Percentiles rank a stretch among this genome's conserved stretches.
Evolutionary conservation across 2,888 invertebrate genomes (phyloP).

Genomic region (Stratiomys singularior): DNA sequence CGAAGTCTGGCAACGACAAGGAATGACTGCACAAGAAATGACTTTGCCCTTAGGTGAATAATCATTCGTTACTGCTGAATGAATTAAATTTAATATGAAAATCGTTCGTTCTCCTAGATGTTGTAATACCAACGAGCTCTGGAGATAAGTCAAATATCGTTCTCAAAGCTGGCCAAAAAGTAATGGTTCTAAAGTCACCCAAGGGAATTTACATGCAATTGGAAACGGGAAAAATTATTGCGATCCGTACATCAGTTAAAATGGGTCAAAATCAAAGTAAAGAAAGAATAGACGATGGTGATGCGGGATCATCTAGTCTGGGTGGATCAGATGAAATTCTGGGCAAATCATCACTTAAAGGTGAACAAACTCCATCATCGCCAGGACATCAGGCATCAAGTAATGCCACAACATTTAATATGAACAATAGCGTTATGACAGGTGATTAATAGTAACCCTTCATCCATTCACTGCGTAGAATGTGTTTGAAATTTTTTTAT

Average conservation of each 20-base stretch:
- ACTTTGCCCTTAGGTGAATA: slow-evolving; percentile 81
- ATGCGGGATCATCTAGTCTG: slow-evolving; percentile 68
- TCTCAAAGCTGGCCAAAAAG: slow-evolving; percentile 92
- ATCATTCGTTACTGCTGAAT: neutral
- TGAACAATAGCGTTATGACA: neutral
- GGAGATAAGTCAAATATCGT: slow-evolving; percentile 90
- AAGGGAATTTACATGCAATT: slow-evolving; percentile 97
- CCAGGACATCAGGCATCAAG: neutral
- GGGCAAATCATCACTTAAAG: slow-evolving; percentile 16
- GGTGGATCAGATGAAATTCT: slow-evolving; percentile 59
- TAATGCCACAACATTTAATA: neutral
- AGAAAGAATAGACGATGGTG: slow-evolving; percentile 76
- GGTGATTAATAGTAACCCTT: neutral
- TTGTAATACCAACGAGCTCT: slow-evolving; percentile 91
- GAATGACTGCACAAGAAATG: slow-evolving; percentile 96
- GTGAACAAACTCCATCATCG: slow-evolving; percentile 43
- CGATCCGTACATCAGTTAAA: slow-evolving; percentile 72
- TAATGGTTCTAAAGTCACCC: slow-evolving; percentile 93
- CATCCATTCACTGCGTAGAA: too few relatives aligned
- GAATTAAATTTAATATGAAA: neutral
- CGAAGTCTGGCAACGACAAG: slow-evolving; percentile 91
- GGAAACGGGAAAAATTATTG: slow-evolving; percentile 94
- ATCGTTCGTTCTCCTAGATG: slow-evolving; percentile 69
- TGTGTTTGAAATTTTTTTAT: neutral
- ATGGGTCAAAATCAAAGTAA: slow-evolving; percentile 57